Evolutionary conservation across 2,113 vertebrate genomes (phyloP).

Genomic region (Syngnathoides biaculeatus): DNA sequence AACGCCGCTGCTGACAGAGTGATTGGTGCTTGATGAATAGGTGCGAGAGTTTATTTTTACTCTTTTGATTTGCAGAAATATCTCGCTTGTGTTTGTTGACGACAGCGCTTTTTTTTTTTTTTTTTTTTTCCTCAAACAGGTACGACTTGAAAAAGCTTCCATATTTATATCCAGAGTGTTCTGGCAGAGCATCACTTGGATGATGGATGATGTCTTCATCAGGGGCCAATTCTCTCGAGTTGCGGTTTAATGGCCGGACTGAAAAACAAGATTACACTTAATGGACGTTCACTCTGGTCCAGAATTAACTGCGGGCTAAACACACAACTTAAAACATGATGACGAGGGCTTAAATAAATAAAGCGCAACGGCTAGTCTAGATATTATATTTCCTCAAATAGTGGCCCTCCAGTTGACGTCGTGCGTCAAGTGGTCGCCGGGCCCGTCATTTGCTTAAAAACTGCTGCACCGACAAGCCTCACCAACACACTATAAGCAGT

Average conservation of each 20-base stretch:
- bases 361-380: neutral
- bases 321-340: slow-evolving; percentile 46
- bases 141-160: slow-evolving; percentile 63
- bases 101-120: slow-evolving; percentile 49
- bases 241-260: slow-evolving; percentile 65
- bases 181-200: slow-evolving; percentile 62
- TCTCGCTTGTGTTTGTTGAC: slow-evolving; percentile 38
- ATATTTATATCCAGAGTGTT: slow-evolving; percentile 62
- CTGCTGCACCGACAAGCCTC: too few species aligned
- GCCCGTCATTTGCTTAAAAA: too few species aligned
- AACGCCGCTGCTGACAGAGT: slow-evolving; percentile 35
- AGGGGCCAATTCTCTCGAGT: slow-evolving; percentile 69
- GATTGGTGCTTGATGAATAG: slow-evolving; percentile 57
- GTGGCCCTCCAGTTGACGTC: neutral
- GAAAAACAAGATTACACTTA: slow-evolving; percentile 74
- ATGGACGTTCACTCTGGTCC: slow-evolving; percentile 67
- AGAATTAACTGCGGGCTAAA: slow-evolving; percentile 68
- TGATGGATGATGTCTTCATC: slow-evolving; percentile 72
- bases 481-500: too few species aligned
- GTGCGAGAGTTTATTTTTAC: slow-evolving; percentile 38
- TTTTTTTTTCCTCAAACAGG: slow-evolving; percentile 40
- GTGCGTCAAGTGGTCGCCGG: neutral
- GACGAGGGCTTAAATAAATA: slow-evolving; percentile 19
- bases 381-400: neutral
- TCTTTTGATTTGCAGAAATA: slow-evolving; percentile 57